Evolutionary conservation across 2,113 vertebrate genomes (phyloP).

Genomic region (Antechinus flavipes): DNA sequence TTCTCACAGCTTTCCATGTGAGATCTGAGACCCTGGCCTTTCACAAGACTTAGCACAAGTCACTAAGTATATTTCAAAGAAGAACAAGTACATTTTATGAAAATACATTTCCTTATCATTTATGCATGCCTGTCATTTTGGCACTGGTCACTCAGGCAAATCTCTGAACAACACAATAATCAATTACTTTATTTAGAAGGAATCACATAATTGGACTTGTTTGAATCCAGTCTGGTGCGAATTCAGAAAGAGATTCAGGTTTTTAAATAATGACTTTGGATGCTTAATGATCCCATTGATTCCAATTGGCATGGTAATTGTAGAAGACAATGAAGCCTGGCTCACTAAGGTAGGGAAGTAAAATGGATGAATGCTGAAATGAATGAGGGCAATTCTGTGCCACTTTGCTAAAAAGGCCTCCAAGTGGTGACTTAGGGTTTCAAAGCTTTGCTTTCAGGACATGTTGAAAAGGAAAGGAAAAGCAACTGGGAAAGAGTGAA

Average conservation of each 20-base stretch:
- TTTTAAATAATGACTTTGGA: constrained; percentile 18
- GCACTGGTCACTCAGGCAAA: neutral
- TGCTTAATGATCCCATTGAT: constrained; percentile 5
- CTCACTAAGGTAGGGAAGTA: neutral
- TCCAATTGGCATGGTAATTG: neutral
- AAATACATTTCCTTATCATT: neutral
- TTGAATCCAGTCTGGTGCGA: constrained; percentile 16
- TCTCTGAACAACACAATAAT: neutral
- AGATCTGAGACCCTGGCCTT: neutral
- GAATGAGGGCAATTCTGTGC: neutral
- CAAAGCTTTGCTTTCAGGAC: constrained; percentile 19
- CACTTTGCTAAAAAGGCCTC: neutral
- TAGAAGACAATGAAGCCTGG: neutral
- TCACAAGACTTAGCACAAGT: neutral
- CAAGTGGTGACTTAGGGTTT: constrained; percentile 28
- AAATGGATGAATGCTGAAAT: neutral
- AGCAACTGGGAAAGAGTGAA: neutral
- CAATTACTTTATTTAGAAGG: constrained; percentile 22
- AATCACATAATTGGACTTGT: neutral
- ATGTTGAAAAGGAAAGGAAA: neutral
- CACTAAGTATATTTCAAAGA: neutral
- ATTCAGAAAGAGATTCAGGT: constrained; percentile 49
- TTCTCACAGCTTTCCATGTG: neutral
- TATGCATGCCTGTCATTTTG: rapidly evolving
- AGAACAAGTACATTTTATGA: neutral